A percentile compares a stretch with the other conserved stretches of the same genome.
phyloP scores from a whole-genome alignment of 2,888 invertebrate genomes.

The Habrosyne pyritoides region DNA sequence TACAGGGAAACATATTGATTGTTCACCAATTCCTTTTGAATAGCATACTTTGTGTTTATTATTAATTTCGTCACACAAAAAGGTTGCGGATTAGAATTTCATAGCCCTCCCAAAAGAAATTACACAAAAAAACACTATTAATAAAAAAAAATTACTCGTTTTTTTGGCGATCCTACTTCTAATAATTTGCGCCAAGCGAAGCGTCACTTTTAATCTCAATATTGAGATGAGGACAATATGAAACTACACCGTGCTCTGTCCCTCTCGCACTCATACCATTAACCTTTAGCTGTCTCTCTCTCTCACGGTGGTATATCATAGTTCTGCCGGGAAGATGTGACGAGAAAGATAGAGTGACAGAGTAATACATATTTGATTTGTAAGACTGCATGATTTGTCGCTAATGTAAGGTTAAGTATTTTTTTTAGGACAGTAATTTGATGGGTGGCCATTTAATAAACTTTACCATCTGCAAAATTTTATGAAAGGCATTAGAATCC shows the following conservation, averaged over 20 bases:
- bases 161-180: conserved; percentile 59
- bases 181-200: conserved; percentile 80
- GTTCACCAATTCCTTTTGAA: too few relatives aligned
- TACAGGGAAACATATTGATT: too few relatives aligned
- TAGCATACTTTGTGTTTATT: too few relatives aligned
- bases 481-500: too few relatives aligned
- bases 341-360: neutral
- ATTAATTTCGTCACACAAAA: too few relatives aligned
- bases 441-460: too few relatives aligned
- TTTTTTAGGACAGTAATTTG: too few relatives aligned
- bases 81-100: too few relatives aligned
- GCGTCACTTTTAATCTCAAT: conserved; percentile 82
- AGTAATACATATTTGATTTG: neutral
- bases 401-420: neutral
- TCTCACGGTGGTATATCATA: conserved; percentile 14
- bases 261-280: conserved; percentile 30
- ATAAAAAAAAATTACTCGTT: conserved; percentile 10
- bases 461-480: too few relatives aligned
- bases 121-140: neutral
- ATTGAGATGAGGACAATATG: conserved; percentile 81
- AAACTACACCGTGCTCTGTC: conserved; percentile 58
- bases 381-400: neutral
- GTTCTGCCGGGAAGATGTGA: conserved; percentile 5
- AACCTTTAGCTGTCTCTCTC: conserved; percentile 31
- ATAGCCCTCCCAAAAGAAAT: too few relatives aligned